A percentile compares a stretch with the other conserved stretches of the same genome.
Evolutionary conservation across 2,888 invertebrate species (phyloP).

Genomic region (Synanthedon vespiformis): DNA sequence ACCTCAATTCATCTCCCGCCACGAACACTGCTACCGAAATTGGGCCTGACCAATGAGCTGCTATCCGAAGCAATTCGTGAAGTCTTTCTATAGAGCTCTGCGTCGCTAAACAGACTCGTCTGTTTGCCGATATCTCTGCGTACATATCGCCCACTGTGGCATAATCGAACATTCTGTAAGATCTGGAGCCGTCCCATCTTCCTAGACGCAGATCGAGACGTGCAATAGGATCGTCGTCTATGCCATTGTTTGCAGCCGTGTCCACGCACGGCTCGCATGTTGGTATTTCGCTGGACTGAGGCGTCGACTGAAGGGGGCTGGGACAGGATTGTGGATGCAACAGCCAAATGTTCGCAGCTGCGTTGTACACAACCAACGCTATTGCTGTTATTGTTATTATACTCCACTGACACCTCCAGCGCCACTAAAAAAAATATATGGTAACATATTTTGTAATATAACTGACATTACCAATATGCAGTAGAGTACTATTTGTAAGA

Average conservation of each 20-base stretch:
- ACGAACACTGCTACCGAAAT: slow-evolving; percentile 87
- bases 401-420: slow-evolving; percentile 76
- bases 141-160: slow-evolving; percentile 77
- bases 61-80: slow-evolving; percentile 81
- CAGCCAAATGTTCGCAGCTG: slow-evolving; percentile 54
- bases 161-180: slow-evolving; percentile 81
- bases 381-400: slow-evolving; percentile 74
- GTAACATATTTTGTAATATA: not conserved
- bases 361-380: slow-evolving; percentile 72
- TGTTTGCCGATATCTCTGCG: slow-evolving; percentile 67
- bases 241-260: slow-evolving; percentile 25
- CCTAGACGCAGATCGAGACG: slow-evolving; percentile 76
- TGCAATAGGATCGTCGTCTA: slow-evolving; percentile 63
- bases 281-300: slow-evolving; percentile 27
- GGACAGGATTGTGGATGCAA: slow-evolving; percentile 41
- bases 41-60: slow-evolving; percentile 86
- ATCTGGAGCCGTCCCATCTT: slow-evolving; percentile 78
- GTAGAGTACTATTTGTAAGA: not conserved
- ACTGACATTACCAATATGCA: not conserved
- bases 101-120: slow-evolving; percentile 81
- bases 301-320: slow-evolving; percentile 27
- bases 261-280: slow-evolving; percentile 51
- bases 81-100: slow-evolving; percentile 88
- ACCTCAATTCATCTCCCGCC: slow-evolving; percentile 81
- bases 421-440: slow-evolving; percentile 35